Evolutionary conservation across 2,888 invertebrate genomes (phyloP).

Genomic region (Drosophila mimetica): DNA sequence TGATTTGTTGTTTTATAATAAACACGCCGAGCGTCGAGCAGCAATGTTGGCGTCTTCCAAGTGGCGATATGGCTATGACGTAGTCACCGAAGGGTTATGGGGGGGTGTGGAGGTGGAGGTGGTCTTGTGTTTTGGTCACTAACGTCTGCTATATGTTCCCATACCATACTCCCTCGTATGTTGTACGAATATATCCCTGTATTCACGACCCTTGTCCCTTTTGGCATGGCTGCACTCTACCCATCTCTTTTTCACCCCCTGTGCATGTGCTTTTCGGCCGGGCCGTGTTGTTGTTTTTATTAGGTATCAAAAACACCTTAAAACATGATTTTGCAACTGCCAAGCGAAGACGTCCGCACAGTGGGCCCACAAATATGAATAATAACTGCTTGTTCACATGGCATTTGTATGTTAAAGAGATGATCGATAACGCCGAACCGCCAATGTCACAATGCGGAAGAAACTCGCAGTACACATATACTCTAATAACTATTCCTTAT

Average conservation of each 20-base stretch:
- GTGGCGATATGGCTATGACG: conserved; percentile 62
- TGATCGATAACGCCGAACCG: conserved; percentile 25
- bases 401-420: conserved; percentile 32
- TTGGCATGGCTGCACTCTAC: conserved; percentile 55
- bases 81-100: conserved; percentile 49
- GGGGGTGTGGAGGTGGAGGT: conserved; percentile 1
- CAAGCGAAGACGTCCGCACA: conserved; percentile 56
- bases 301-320: conserved; percentile 80
- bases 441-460: conserved; percentile 28
- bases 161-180: conserved; percentile 18
- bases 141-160: conserved; percentile 19
- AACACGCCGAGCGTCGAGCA: conserved; percentile 75
- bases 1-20: conserved; percentile 84
- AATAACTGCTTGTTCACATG: conserved; percentile 30
- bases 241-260: conserved; percentile 14
- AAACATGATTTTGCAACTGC: conserved; percentile 81
- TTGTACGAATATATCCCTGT: conserved; percentile 15
- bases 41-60: conserved; percentile 45
- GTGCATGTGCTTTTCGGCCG: conserved; percentile 21
- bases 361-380: conserved; percentile 44
- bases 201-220: conserved; percentile 59
- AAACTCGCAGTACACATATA: neutral
- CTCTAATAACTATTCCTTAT: conserved; percentile 25
- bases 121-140: conserved; percentile 35
- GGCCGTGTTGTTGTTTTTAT: conserved; percentile 76